Base-by-base conservation (phyloP, 2,888 invertebrate genomes). In the Teleiodes luculella region DNA sequence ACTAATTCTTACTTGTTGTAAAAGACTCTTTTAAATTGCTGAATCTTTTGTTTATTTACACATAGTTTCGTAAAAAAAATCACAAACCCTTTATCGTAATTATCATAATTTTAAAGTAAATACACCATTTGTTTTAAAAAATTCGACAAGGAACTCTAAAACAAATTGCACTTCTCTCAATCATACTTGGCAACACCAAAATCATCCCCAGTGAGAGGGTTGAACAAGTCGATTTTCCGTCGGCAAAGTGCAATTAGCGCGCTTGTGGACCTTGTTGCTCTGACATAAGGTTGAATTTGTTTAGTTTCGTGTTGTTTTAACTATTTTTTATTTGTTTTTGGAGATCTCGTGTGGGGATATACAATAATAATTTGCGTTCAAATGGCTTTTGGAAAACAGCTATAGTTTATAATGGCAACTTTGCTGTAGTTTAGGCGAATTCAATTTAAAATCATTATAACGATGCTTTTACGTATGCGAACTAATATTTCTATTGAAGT, bases 291-390 rank as follows among this genome's bases (percentile, higher is more conserved):
- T 43, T 43, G 6, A 43, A 10, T 43, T 43, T 43, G 20, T 28
- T 43, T 43, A 24, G 4, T 1, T 2, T 28, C 6, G 6, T n/a
- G 20, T 28, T 20, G 6, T n/a, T 43, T 28, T 1, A 6, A 8
- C 13, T 6, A 11, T 7, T 28, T 43, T 43, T 28, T 43, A 20
- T 28, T 43, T 43, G 43, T 43, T 43, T 56, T 57, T 53, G 35
- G 52, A 55, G 51, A 55, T 51, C 57, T 58, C 65, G 61, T 59
- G 64, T 60, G 57, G n/a, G n/a, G 62, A 65, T 63, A 64, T 64
- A 68, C 57, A 67, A 68, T 74, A 73, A 75, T 74, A 73, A 74
- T 74, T 74, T 76, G 71, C 67, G 63, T 66, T 65, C 59, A 65
- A 66, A 67, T 61, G 59, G 67, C 61, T 61, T 57, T 52, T 45